phyloP scores from a whole-genome alignment of 2,113 vertebrate genomes.

The Chlamydotis undulata region DNA sequence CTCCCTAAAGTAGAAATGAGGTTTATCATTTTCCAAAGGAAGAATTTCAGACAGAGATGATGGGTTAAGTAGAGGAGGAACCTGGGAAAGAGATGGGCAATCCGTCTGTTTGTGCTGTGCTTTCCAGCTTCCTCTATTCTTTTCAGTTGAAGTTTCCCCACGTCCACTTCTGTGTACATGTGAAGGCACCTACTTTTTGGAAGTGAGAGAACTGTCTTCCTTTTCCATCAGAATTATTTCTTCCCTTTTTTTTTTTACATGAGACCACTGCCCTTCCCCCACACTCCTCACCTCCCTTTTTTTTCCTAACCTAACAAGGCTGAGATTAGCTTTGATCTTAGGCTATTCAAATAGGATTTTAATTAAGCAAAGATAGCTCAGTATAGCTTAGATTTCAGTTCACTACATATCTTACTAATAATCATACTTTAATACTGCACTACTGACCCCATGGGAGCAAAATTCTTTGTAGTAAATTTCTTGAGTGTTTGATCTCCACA shows the following conservation, averaged over 20 bases:
- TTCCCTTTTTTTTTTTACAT: not conserved
- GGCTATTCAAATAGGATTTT: not conserved
- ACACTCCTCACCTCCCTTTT: rapidly evolving
- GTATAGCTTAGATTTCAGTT: not conserved
- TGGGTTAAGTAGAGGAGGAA: not conserved
- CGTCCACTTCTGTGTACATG: not conserved
- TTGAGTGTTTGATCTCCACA: not conserved
- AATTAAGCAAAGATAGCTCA: not conserved
- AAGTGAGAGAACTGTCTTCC: not conserved
- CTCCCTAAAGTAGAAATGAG: not conserved
- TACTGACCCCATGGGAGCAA: not conserved
- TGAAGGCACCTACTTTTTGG: not conserved
- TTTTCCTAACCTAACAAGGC: not conserved
- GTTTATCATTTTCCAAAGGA: not conserved
- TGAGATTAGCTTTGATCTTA: not conserved
- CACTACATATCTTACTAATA: not conserved
- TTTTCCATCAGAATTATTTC: not conserved
- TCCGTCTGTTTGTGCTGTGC: not conserved
- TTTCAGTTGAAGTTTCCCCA: not conserved
- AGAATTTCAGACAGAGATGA: not conserved
- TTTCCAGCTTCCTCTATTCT: not conserved
- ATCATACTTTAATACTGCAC: not conserved
- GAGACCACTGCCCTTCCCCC: rapidly evolving
- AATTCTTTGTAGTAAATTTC: not conserved
- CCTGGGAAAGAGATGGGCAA: not conserved